These are phyloP conservation scores for Sycobia sp. DNA, from an alignment of 1,140 invertebrate species.

Conservation along the genomic window DNA sequence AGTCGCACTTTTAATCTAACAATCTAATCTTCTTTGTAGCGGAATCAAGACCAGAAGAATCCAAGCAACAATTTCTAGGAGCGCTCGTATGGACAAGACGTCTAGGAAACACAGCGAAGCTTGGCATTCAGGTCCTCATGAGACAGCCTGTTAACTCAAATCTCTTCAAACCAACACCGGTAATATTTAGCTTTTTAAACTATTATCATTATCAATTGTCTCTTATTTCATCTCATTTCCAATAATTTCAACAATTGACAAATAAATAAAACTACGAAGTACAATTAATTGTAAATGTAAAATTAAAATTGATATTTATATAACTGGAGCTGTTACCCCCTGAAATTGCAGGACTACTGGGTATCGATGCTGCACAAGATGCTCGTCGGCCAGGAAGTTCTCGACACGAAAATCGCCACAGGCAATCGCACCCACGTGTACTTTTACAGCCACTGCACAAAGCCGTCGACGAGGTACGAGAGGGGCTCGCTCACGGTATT, in stretches of 20 bases:
- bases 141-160: slow-evolving; percentile 49
- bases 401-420: slow-evolving; percentile 49
- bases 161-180: slow-evolving; percentile 54
- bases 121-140: slow-evolving; percentile 59
- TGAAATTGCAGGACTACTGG: slow-evolving; percentile 58
- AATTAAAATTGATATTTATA: no score
- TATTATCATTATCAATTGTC: no score
- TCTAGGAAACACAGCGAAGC: slow-evolving; percentile 56
- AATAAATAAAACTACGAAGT: no score
- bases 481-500: slow-evolving; percentile 57
- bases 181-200: slow-evolving; percentile 37
- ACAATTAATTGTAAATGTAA: no score
- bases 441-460: slow-evolving; percentile 60
- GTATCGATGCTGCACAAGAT: slow-evolving; percentile 61
- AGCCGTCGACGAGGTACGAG: slow-evolving; percentile 48
- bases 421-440: slow-evolving; percentile 49
- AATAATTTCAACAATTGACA: no score
- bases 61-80: slow-evolving; percentile 52
- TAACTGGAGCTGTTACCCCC: no score
- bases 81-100: slow-evolving; percentile 55
- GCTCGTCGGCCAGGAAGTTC: slow-evolving; percentile 56
- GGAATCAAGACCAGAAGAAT: slow-evolving; percentile 51
- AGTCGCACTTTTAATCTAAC: no score
- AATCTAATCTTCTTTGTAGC: slow-evolving; percentile 43
- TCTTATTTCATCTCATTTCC: no score